Base-by-base conservation (phyloP, 2,797 vertebrate species). In the Anolis apletophallus region DNA sequence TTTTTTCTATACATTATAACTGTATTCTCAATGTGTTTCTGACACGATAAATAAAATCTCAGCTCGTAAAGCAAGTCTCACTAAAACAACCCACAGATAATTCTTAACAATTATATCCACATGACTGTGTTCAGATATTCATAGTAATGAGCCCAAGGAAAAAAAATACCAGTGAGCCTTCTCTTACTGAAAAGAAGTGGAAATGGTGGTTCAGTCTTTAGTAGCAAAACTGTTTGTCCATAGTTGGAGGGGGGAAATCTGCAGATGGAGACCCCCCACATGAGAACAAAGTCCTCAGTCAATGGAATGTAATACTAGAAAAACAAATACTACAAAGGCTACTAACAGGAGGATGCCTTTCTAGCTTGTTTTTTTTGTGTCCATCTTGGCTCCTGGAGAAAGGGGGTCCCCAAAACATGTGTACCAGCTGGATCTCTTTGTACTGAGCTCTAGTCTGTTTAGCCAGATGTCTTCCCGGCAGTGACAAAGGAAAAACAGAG, bases 391-490 rank as follows among this genome's bases (percentile, higher is more conserved):
- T 95, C 92, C 90, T 86, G 92, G 90, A 92, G 91, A 95, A 89
- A 93, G 93, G 93, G 92, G 94, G 94, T 96, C 90, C 84, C 95
- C 85, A 93, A 96, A 94, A 95, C 95, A 94, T 93, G 81, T 94
- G 95, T 96, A 95, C 94, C 97, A 94, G 96, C 95, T 95, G 96
- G 97, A 93, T 94, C 94, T 93, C 97, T 98, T 97, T 97, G 97
- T 97, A 97, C 97, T 94, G 94, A 93, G 93, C 93, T 81, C 89
- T 94, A 92, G 88, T 95, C 93, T 98, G 97, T 99, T 98, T 99
- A 96, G 95, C 98, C 98, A 99, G 98, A 98, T 99, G 98, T 97
- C 95, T 95, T 96, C 95, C 95, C 94, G 94, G 94, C 91, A 94
- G 93, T 92, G 93, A 91, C 92, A 90, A 72, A 95, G 93, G 95